Evolutionary conservation across 2,888 invertebrate species (phyloP).

Genomic region (Gandaritis pyraliata): DNA sequence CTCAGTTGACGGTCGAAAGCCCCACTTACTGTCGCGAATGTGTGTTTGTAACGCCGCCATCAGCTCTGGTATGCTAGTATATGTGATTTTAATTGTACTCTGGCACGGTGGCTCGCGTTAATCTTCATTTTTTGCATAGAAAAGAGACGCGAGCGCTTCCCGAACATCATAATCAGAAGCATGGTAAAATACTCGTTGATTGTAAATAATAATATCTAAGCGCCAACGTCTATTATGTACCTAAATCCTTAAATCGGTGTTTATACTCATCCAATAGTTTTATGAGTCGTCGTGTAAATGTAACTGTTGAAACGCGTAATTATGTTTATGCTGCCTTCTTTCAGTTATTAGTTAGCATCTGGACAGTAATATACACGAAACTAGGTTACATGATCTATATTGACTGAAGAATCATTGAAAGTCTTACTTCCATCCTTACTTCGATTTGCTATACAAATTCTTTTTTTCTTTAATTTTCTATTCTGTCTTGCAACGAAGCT

Average conservation of each 20-base stretch:
- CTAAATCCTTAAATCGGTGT: background rate
- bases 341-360: too few species aligned
- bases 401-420: background rate
- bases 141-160: constrained; percentile 40
- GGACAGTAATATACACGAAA: background rate
- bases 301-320: background rate
- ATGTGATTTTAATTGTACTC: constrained; percentile 54
- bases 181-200: background rate
- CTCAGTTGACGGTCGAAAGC: constrained; percentile 62
- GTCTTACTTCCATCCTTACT: background rate
- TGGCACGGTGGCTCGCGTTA: too few species aligned
- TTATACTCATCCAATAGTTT: background rate
- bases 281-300: background rate
- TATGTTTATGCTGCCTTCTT: too few species aligned
- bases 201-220: constrained; percentile 17
- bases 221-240: constrained; percentile 15
- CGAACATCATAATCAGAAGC: constrained; percentile 24
- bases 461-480: background rate
- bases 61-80: constrained; percentile 53
- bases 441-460: background rate
- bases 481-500: background rate
- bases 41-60: constrained; percentile 55
- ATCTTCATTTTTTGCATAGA: constrained; percentile 42
- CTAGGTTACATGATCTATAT: too few species aligned
- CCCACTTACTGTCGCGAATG: constrained; percentile 69